Conservation (phyloP, 2,113 vertebrate genomes). For the Pterocles gutturalis region DNA sequence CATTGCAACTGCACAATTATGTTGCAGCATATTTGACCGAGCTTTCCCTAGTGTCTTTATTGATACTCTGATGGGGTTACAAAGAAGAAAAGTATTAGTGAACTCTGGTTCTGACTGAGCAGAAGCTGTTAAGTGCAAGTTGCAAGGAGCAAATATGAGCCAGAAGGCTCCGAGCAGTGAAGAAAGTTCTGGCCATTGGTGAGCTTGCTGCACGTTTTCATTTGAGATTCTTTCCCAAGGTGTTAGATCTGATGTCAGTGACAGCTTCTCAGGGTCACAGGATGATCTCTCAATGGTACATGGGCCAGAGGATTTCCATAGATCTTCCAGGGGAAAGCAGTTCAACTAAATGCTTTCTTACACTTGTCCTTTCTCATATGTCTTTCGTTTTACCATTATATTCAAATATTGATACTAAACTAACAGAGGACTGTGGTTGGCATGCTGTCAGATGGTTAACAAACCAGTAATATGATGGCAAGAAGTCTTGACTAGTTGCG, state of each 20-base stretch:
- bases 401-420: neutral
- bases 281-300: neutral
- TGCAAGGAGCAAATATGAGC: neutral
- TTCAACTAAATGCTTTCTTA: neutral
- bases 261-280: neutral
- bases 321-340: neutral
- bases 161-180: neutral
- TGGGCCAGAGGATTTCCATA: neutral
- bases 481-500: neutral
- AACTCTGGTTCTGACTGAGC: neutral
- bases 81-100: neutral
- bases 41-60: neutral
- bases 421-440: neutral
- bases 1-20: neutral
- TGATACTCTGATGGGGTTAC: neutral
- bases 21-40: neutral
- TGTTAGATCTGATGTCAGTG: neutral
- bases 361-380: neutral
- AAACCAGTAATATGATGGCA: neutral
- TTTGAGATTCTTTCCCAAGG: neutral
- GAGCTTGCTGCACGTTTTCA: neutral
- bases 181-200: rapidly evolving
- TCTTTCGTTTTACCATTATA: neutral
- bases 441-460: neutral
- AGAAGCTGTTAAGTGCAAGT: neutral